Percentiles rank a stretch among this genome's conserved stretches.
Evolutionary conservation across 1,140 invertebrate species (phyloP).

Genomic region (Lordiphosa stackelbergi): DNA sequence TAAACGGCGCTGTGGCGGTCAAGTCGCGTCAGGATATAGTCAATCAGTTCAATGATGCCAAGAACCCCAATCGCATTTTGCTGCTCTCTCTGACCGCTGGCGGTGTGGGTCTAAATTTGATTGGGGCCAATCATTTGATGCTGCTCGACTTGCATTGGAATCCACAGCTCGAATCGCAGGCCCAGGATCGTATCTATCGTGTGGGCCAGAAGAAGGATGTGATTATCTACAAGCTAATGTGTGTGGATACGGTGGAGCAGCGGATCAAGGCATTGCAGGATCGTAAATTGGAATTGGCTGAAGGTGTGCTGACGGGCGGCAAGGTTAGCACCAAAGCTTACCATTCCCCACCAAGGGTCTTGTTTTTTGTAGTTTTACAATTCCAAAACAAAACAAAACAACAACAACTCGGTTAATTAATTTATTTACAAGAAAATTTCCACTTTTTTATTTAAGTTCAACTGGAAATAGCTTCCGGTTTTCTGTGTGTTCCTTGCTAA

Average conservation of each 20-base stretch:
- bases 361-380: conserved; percentile 83
- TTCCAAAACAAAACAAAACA: background rate
- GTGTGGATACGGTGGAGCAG: conserved; percentile 90
- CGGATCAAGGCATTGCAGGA: conserved; percentile 88
- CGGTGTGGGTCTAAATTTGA: conserved; percentile 93
- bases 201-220: conserved; percentile 91
- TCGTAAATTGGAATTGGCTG: conserved; percentile 87
- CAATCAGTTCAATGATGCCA: conserved; percentile 84
- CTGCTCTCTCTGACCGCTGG: conserved; percentile 92
- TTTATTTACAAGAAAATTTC: too few species aligned
- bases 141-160: conserved; percentile 96
- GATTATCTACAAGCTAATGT: conserved; percentile 91
- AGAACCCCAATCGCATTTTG: conserved; percentile 80
- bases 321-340: conserved; percentile 83
- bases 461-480: too few species aligned
- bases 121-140: conserved; percentile 93
- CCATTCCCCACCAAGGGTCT: conserved; percentile 86
- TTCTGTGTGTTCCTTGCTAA: too few species aligned
- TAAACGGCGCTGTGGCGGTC: conserved; percentile 84
- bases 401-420: too few species aligned
- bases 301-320: conserved; percentile 85
- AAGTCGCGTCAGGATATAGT: conserved; percentile 82
- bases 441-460: too few species aligned
- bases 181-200: conserved; percentile 93
- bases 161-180: conserved; percentile 93